Evolutionary conservation across 1,140 invertebrate genomes (phyloP).

Genomic region (Drosophila malerkotliana): DNA sequence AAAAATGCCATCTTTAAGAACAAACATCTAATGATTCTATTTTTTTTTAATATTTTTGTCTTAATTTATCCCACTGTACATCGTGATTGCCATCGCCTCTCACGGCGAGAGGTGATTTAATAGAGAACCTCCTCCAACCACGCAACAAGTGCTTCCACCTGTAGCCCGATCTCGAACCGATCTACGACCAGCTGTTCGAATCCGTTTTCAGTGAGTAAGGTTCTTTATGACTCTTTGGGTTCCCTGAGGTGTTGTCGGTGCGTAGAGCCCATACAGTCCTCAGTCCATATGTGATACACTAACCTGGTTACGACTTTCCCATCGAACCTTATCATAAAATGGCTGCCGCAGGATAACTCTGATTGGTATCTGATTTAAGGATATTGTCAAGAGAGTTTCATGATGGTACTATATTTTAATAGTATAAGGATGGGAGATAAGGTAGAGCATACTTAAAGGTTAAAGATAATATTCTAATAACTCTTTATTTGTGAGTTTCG

Average conservation of each 20-base stretch:
- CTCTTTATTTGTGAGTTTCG: background rate
- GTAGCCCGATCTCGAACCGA: slow-evolving; percentile 29
- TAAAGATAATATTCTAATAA: too few species aligned
- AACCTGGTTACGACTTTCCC: background rate
- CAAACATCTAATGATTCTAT: too few species aligned
- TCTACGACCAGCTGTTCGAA: slow-evolving; percentile 72
- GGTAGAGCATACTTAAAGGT: too few species aligned
- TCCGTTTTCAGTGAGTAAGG: slow-evolving; percentile 74
- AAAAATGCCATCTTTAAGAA: too few species aligned
- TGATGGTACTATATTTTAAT: too few species aligned
- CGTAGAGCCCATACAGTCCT: slow-evolving; percentile 27
- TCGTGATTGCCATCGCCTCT: slow-evolving; percentile 42
- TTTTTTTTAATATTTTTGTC: too few species aligned
- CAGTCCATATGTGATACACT: slow-evolving; percentile 1
- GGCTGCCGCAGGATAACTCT: background rate
- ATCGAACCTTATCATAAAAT: background rate
- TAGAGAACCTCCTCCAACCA: slow-evolving; percentile 63
- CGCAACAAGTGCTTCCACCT: slow-evolving; percentile 68
- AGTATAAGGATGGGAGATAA: too few species aligned
- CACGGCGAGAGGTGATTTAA: slow-evolving; percentile 65
- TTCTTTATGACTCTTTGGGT: slow-evolving; percentile 34
- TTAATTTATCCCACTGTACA: slow-evolving; percentile 2
- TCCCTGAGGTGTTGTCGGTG: slow-evolving; percentile 23
- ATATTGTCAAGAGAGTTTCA: too few species aligned
- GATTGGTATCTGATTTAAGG: background rate